A percentile compares a stretch with the other conserved stretches of the same genome.
Conservation (phyloP, 2,113 vertebrate genomes). For the Recurvirostra avosetta region DNA sequence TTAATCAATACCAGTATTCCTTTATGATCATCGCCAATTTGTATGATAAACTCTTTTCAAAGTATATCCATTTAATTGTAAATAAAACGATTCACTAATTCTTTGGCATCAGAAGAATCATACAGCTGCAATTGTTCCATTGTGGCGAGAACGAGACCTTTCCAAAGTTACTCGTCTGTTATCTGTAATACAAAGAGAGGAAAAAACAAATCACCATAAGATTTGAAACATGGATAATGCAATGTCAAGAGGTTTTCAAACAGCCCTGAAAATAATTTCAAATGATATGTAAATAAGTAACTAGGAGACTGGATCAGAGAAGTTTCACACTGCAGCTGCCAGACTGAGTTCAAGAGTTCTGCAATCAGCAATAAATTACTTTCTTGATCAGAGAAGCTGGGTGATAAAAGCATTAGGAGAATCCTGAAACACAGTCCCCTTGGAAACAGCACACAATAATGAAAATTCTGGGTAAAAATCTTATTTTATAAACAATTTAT, state of each 20-base stretch:
- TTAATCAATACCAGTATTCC: constrained; percentile 48
- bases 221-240: constrained; percentile 55
- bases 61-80: constrained; percentile 30
- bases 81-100: constrained; percentile 67
- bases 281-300: constrained; percentile 79
- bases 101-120: constrained; percentile 80
- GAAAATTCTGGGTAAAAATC: constrained; percentile 39
- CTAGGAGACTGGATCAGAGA: constrained; percentile 77
- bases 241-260: constrained; percentile 72
- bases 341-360: constrained; percentile 78
- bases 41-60: constrained; percentile 33
- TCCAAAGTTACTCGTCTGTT: constrained; percentile 89
- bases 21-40: constrained; percentile 43
- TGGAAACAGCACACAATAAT: constrained; percentile 61
- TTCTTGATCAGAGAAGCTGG: constrained; percentile 74
- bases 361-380: constrained; percentile 76
- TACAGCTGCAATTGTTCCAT: constrained; percentile 79
- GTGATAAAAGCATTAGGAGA: constrained; percentile 71
- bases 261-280: constrained; percentile 69
- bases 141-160: constrained; percentile 96
- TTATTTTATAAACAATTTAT: constrained; percentile 32
- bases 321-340: constrained; percentile 72
- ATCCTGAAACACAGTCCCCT: constrained; percentile 63
- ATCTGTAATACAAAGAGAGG: constrained; percentile 81
- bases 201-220: constrained; percentile 60